phyloP scores from a whole-genome alignment of 1,140 invertebrate genomes.

The Atta colombica region DNA sequence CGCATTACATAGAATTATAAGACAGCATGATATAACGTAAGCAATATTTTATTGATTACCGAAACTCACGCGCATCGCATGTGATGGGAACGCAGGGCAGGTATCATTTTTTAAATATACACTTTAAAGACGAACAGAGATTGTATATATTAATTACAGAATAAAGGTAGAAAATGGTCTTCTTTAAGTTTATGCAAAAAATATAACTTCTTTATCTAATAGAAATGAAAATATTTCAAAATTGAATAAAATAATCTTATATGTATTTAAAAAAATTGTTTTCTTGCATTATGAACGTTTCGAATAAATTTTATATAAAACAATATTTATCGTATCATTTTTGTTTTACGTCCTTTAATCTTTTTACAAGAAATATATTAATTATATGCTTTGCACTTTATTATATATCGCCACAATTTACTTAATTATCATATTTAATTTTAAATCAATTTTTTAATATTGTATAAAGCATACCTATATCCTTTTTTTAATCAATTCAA shows the following conservation, averaged over 20 bases:
- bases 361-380: background rate
- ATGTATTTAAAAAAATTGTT: conserved; percentile 12
- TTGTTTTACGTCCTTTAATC: background rate
- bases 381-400: background rate
- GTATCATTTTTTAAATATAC: conserved; percentile 31
- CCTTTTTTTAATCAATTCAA: background rate
- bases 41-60: conserved; percentile 7
- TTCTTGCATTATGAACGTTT: conserved; percentile 38
- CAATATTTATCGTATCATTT: background rate
- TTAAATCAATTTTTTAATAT: background rate
- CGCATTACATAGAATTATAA: background rate
- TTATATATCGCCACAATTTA: background rate
- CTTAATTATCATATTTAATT: background rate
- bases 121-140: background rate
- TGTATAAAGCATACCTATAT: conserved; percentile 4
- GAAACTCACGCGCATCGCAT: background rate
- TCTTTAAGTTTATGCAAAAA: conserved; percentile 37
- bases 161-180: conserved; percentile 1
- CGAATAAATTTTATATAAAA: conserved; percentile 56
- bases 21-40: background rate
- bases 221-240: conserved; percentile 14
- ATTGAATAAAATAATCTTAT: conserved; percentile 38
- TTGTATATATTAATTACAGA: conserved; percentile 37
- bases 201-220: conserved; percentile 1
- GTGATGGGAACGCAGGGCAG: background rate